phyloP scores from a whole-genome alignment of 2,888 invertebrate species.

The Drosophila silvestris region DNA sequence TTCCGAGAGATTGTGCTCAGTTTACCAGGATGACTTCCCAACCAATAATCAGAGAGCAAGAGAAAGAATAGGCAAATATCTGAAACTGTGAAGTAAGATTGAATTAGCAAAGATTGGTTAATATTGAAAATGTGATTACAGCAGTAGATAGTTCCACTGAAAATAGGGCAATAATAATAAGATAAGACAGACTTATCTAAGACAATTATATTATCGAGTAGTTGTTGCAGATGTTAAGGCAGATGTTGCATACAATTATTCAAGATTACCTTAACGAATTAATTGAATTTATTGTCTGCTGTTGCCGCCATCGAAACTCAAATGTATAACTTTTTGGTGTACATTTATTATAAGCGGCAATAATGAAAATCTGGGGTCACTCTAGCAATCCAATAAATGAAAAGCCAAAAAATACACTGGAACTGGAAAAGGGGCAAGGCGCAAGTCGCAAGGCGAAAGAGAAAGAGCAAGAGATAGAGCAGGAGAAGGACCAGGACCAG shows the following conservation, averaged over 20 bases:
- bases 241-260: background rate
- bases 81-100: background rate
- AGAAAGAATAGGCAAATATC: background rate
- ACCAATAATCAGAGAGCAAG: too few relatives aligned
- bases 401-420: slow-evolving; percentile 47
- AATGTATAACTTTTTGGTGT: slow-evolving; percentile 63
- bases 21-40: background rate
- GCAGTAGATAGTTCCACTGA: background rate
- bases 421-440: slow-evolving; percentile 8
- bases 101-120: background rate
- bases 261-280: slow-evolving; percentile 45
- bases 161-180: background rate
- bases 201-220: background rate
- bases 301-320: slow-evolving; percentile 48
- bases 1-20: background rate
- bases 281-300: slow-evolving; percentile 69
- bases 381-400: slow-evolving; percentile 74
- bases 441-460: background rate
- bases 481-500: background rate
- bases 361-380: slow-evolving; percentile 72
- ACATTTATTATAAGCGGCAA: slow-evolving; percentile 35
- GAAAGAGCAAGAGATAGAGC: background rate
- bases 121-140: background rate
- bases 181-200: background rate
- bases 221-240: background rate